Evolutionary conservation across 1,140 invertebrate genomes (phyloP).

Genomic region (Bacillus rossius): DNA sequence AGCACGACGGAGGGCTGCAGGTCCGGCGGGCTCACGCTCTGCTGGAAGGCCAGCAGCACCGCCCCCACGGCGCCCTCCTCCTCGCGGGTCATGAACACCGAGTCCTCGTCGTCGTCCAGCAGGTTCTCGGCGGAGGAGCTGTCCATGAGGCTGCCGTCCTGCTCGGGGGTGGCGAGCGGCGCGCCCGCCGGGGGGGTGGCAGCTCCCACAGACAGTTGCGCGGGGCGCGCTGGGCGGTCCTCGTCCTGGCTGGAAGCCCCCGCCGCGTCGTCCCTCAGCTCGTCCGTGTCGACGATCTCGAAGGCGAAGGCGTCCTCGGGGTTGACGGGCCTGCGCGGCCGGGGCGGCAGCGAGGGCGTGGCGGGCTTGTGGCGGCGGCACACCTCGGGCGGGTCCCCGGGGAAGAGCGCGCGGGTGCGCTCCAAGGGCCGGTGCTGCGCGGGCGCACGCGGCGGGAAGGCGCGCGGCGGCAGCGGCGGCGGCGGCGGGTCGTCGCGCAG

Average conservation of each 20-base stretch:
- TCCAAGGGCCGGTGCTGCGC: constrained; percentile 38
- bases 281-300: constrained; percentile 72
- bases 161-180: constrained; percentile 55
- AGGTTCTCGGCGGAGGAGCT: constrained; percentile 39
- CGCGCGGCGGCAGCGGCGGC: constrained; percentile 42
- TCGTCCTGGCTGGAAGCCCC: constrained; percentile 43
- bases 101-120: constrained; percentile 16
- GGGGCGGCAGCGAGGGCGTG: constrained; percentile 24
- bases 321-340: constrained; percentile 29
- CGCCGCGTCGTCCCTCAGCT: constrained; percentile 47
- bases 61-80: background rate
- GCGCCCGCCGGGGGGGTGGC: constrained; percentile 31
- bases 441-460: constrained; percentile 22
- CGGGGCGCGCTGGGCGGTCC: too few relatives aligned
- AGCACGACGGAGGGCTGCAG: constrained; percentile 16
- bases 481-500: constrained; percentile 30
- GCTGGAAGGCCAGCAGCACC: constrained; percentile 1
- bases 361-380: constrained; percentile 29
- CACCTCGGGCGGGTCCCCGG: constrained; percentile 8
- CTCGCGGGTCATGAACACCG: constrained; percentile 4
- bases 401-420: constrained; percentile 36
- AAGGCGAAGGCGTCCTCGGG: constrained; percentile 70
- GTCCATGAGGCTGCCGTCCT: constrained; percentile 50
- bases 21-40: constrained; percentile 1
- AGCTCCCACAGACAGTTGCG: background rate